Percentiles rank a stretch among this genome's conserved stretches.
phyloP scores from a whole-genome alignment of 2,797 vertebrate species.

The Eulemur coronatus region DNA sequence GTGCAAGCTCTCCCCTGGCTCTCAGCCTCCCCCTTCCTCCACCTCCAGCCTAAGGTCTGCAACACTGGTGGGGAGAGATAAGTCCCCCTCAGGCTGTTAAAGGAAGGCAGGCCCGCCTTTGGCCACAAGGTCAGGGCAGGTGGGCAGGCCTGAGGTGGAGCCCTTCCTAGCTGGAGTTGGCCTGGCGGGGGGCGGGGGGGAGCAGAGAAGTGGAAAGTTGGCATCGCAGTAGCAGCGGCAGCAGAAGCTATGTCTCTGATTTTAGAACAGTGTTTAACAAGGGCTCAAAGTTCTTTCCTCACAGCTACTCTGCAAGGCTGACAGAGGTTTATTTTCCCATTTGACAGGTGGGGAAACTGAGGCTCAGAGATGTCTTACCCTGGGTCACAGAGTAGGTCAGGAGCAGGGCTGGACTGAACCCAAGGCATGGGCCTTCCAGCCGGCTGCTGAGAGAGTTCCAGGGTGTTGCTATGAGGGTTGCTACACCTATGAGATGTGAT shows the following conservation, averaged over 20 bases:
- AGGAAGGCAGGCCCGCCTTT: background rate
- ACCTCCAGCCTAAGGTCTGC: background rate
- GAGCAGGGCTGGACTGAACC: background rate
- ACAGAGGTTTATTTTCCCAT: background rate
- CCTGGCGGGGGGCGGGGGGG: background rate
- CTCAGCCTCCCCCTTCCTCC: background rate
- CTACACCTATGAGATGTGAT: background rate
- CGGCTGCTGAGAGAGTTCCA: background rate
- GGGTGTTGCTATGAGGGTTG: no score
- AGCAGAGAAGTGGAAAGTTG: accelerated
- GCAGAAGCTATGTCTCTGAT: background rate
- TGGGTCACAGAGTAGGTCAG: background rate
- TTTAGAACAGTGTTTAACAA: background rate
- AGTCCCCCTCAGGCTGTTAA: background rate
- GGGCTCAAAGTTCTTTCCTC: background rate
- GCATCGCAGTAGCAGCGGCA: accelerated
- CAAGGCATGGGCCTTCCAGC: background rate
- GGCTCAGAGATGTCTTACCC: background rate
- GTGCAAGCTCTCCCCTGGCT: background rate
- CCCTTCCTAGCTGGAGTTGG: background rate
- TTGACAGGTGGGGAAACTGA: background rate
- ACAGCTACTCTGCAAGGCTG: background rate
- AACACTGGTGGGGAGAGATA: background rate
- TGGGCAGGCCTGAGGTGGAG: background rate
- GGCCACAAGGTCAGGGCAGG: background rate